Conservation (phyloP, 2,888 invertebrate genomes). For the Xestoiulus laeticollis region DNA sequence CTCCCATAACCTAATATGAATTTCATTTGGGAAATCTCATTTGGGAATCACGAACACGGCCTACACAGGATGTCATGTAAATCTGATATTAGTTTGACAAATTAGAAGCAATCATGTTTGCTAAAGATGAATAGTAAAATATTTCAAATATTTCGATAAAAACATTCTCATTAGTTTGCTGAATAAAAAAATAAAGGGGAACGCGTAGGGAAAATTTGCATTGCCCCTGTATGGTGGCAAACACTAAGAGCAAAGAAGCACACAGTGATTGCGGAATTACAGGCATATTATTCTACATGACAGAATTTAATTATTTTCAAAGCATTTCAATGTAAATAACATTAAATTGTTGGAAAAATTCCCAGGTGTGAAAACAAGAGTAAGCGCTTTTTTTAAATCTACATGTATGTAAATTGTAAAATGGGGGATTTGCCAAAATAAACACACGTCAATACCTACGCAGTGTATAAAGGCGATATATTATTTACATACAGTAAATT, state of each 20-base stretch:
- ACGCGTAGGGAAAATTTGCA: no score
- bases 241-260: background rate
- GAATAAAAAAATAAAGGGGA: no score
- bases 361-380: background rate
- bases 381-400: background rate
- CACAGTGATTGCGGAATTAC: background rate
- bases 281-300: background rate
- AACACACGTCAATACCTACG: background rate
- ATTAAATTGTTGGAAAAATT: background rate
- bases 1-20: no score
- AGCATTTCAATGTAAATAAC: conserved; percentile 1
- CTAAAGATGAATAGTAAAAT: no score
- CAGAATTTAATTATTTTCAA: background rate
- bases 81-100: no score
- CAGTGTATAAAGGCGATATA: background rate
- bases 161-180: no score
- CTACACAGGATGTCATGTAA: no score
- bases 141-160: no score
- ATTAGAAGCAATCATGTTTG: no score
- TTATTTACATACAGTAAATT: background rate
- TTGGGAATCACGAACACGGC: no score
- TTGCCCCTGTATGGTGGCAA: background rate
- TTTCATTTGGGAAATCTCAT: no score
- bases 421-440: conserved; percentile 3
- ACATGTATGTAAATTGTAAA: background rate